Evolutionary conservation across 2,888 invertebrate species (phyloP).

Genomic region (Merodon equestris): DNA sequence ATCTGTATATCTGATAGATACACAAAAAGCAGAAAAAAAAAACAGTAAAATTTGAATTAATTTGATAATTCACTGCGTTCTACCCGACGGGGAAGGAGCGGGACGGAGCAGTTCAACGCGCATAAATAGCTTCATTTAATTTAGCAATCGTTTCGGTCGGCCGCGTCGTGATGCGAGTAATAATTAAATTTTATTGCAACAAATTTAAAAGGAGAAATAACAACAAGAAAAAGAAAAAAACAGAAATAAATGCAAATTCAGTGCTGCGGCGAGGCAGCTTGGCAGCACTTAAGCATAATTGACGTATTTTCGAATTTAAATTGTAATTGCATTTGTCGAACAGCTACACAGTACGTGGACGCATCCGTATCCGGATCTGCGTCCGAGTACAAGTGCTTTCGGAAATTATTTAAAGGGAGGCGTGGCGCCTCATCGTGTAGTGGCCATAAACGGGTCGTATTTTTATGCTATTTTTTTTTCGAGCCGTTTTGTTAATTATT

Average conservation of each 20-base stretch:
- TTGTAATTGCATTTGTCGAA: constrained; percentile 39
- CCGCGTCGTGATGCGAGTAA: constrained; percentile 43
- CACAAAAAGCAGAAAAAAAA: constrained; percentile 6
- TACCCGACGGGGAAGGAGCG: constrained; percentile 17
- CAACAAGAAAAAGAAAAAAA: neutral
- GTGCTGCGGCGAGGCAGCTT: neutral
- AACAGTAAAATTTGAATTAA: constrained; percentile 58
- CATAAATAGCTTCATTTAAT: constrained; percentile 54
- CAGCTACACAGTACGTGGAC: neutral
- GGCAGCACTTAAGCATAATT: constrained; percentile 21
- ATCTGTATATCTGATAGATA: neutral
- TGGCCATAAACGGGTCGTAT: constrained; percentile 20
- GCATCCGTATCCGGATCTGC: no score
- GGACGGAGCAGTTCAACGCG: constrained; percentile 8
- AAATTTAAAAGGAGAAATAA: neutral
- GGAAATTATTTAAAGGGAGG: constrained; percentile 34
- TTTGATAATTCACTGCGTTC: constrained; percentile 54
- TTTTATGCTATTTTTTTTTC: neutral
- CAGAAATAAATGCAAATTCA: constrained; percentile 36
- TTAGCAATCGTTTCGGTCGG: constrained; percentile 47
- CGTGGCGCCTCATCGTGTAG: neutral
- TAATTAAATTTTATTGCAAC: constrained; percentile 37
- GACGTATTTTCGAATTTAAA: constrained; percentile 51
- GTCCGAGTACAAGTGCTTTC: constrained; percentile 9
- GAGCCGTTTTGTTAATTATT: constrained; percentile 15